Conservation (phyloP, 1,140 invertebrate species). For the Brachystomella parvula region DNA sequence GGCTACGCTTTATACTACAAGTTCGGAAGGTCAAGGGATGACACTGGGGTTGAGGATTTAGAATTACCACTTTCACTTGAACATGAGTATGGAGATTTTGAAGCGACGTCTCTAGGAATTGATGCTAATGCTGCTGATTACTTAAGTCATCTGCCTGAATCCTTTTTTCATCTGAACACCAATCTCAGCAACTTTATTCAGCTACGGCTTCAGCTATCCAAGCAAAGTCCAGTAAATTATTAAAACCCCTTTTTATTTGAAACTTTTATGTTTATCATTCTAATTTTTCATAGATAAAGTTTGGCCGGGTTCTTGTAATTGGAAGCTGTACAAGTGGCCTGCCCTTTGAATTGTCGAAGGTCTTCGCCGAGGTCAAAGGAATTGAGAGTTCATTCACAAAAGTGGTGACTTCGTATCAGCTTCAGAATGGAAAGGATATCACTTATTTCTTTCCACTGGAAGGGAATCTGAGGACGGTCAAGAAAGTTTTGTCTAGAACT, state of each 20-base stretch:
- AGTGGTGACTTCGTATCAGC: slow-evolving; percentile 28
- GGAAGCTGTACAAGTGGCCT: slow-evolving; percentile 27
- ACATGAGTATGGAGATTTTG: slow-evolving; percentile 34
- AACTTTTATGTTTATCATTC: slow-evolving; percentile 2
- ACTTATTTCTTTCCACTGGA: slow-evolving; percentile 34
- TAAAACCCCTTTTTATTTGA: not conserved
- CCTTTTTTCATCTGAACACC: slow-evolving; percentile 32
- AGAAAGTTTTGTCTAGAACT: not conserved
- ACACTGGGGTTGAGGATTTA: slow-evolving; percentile 21
- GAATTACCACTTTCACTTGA: slow-evolving; percentile 26
- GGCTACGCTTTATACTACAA: slow-evolving; percentile 26
- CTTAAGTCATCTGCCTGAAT: slow-evolving; percentile 28
- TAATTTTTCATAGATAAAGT: not conserved
- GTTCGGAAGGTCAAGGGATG: not conserved
- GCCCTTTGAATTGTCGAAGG: slow-evolving; percentile 27
- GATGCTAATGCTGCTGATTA: slow-evolving; percentile 28
- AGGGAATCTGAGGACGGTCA: slow-evolving; percentile 22
- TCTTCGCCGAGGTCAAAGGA: slow-evolving; percentile 27
- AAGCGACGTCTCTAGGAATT: slow-evolving; percentile 8
- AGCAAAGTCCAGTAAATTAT: slow-evolving; percentile 9
- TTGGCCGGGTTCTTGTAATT: slow-evolving; percentile 24
- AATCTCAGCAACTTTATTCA: slow-evolving; percentile 24
- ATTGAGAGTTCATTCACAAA: slow-evolving; percentile 27
- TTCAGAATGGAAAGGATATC: slow-evolving; percentile 25
- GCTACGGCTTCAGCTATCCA: slow-evolving; percentile 1